Conservation (phyloP, 2,113 vertebrate species). For the Oreotrochilus melanogaster region DNA sequence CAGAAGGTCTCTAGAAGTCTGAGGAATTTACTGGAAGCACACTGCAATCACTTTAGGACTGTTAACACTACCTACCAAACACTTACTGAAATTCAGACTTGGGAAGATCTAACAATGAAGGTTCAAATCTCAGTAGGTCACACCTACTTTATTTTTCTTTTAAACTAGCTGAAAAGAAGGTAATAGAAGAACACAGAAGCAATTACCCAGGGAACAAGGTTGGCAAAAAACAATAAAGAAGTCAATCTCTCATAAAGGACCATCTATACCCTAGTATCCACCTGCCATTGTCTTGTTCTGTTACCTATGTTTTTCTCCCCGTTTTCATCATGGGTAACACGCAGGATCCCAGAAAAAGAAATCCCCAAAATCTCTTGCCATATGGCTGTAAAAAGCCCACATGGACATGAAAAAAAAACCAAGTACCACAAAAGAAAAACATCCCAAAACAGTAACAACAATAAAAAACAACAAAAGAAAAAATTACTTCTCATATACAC, state of each 20-base stretch:
- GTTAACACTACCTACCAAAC: background rate
- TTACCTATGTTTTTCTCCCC: background rate
- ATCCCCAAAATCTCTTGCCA: background rate
- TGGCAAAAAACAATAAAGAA: background rate
- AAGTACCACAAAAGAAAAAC: background rate
- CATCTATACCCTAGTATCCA: background rate
- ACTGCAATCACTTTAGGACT: background rate
- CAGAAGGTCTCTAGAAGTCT: background rate
- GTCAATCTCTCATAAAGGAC: background rate
- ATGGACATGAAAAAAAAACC: background rate
- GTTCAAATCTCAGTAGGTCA: slow-evolving; percentile 11
- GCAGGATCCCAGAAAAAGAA: background rate
- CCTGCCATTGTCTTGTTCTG: background rate
- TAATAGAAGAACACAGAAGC: background rate
- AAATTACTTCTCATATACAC: background rate
- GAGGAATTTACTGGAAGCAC: background rate
- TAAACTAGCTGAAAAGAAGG: background rate
- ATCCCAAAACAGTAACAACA: background rate
- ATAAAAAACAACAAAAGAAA: background rate
- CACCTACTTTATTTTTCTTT: background rate
- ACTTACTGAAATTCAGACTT: background rate
- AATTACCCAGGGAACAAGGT: background rate
- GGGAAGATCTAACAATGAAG: background rate
- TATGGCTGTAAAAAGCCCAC: background rate
- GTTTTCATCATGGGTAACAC: background rate